Base-by-base conservation (phyloP, 2,888 invertebrate genomes). In the Rhyacophila evoluta region DNA sequence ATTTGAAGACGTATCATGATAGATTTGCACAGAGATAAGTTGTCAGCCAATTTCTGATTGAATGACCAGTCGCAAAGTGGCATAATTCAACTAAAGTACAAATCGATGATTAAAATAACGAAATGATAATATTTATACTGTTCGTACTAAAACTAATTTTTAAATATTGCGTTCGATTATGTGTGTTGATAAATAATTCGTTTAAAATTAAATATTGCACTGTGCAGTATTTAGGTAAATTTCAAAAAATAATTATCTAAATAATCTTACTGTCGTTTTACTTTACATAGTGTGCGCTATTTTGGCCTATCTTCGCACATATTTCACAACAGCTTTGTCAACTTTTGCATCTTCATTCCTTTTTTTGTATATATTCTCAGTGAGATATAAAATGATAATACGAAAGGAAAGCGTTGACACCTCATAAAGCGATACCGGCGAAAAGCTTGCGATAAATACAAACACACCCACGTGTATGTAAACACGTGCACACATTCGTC, bases 381-480 rank as follows among this genome's bases (percentile, higher is more conserved):
- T 55, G 55, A 8, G 55, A 25, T 55, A 55, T 55, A 55, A 55
- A 55, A 55, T 55, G 19, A 55, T 55, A 55, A 55, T 55, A 55
- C 8, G 55, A 55, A 55, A 55, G 55, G 19, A 55, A 55, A 55
- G 10, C 55, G 6, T 12, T 19, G 55, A 55, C 55, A 55, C 55
- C 55, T 55, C 55, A 55, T 55, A 55, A 55, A 55, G 55, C 19
- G 55, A 19, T 55, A 55, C 55, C 19, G 19, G 55, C 5, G 10
- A 12, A 39, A 19, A 55, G 55, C 55, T 33, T 55, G 55, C 19
- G 55, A 55, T 55, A 55, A 55, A 55, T 55, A 25, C 25, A 55
- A 55, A 55, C 55, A 25, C 8, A 55, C 19, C 10, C 25, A 10
- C 12, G 25, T 19, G 55, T 55, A 10, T 55, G 55, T 55, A 55